Percentiles rank a stretch among this genome's conserved stretches.
phyloP scores from a whole-genome alignment of 2,113 vertebrate species.

The Sturnira hondurensis region DNA sequence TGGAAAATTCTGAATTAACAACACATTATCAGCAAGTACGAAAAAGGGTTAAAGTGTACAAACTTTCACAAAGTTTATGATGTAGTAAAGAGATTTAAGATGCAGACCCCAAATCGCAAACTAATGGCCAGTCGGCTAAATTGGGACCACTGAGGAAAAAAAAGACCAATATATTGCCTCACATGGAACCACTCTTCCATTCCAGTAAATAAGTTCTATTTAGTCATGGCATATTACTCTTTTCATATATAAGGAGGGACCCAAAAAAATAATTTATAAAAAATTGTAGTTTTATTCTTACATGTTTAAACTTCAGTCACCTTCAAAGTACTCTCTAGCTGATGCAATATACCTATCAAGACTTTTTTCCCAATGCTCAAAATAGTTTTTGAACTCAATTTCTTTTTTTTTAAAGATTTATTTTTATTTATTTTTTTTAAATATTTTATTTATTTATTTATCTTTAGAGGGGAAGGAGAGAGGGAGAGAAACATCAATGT shows the following conservation, averaged over 20 bases:
- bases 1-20: conserved; percentile 57
- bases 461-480: no score
- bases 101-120: conserved; percentile 15
- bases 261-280: no score
- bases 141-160: not conserved
- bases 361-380: no score
- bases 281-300: no score
- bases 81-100: conserved; percentile 64
- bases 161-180: not conserved
- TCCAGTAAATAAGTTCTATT: not conserved
- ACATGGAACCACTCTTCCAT: not conserved
- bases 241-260: not conserved
- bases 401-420: no score
- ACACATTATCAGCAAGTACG: conserved; percentile 45
- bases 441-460: no score
- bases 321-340: no score
- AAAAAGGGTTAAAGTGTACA: conserved; percentile 48
- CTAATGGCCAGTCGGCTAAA: conserved; percentile 40
- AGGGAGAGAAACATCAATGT: no score
- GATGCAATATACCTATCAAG: no score
- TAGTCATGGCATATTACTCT: not conserved
- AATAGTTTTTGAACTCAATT: no score
- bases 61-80: conserved; percentile 55
- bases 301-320: no score
- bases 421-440: no score